Conservation (phyloP, 2,113 vertebrate genomes). For the Porphyrio hochstetteri region DNA sequence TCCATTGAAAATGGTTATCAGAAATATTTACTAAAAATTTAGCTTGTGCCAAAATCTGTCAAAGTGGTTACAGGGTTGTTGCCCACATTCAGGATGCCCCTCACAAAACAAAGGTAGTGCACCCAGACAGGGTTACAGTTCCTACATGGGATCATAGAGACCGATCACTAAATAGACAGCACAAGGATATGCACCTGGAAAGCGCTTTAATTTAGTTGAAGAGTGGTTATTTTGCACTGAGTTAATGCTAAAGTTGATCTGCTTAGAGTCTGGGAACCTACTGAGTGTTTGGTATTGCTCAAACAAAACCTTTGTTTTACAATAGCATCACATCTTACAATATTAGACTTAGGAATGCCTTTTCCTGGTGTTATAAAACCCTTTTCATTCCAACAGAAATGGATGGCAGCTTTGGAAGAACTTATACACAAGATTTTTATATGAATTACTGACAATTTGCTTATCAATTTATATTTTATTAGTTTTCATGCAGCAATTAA, state of each 20-base stretch:
- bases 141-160: accelerated
- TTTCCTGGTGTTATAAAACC: neutral
- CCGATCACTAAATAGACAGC: neutral
- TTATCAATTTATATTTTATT: neutral
- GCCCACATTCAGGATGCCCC: neutral
- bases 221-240: neutral
- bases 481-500: neutral
- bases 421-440: neutral
- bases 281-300: neutral
- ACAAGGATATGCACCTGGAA: neutral
- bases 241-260: neutral
- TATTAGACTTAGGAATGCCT: neutral
- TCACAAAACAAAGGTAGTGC: neutral
- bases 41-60: neutral
- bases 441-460: neutral
- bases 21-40: neutral
- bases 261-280: neutral
- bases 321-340: neutral
- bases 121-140: neutral
- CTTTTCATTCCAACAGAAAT: neutral
- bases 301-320: neutral
- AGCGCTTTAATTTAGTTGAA: neutral
- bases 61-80: neutral
- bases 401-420: neutral
- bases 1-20: neutral